These are phyloP conservation scores for Opisthocomus hoazin DNA, from an alignment of 2,113 vertebrate species.

Conservation along the genomic window DNA sequence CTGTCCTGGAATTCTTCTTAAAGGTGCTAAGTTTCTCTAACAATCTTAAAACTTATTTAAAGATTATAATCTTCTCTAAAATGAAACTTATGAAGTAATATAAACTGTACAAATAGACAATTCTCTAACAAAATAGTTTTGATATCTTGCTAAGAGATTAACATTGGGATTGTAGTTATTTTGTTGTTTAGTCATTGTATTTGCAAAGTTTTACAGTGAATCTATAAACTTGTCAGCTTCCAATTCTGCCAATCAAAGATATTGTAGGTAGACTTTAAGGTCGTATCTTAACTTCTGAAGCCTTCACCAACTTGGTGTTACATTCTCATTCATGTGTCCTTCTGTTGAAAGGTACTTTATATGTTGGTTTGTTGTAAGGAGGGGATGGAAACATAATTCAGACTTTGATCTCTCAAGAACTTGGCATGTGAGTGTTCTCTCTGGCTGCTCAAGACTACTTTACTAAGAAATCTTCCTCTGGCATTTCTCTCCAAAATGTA, in stretches of 20 bases:
- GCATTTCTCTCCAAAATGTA: not conserved
- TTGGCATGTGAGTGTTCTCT: not conserved
- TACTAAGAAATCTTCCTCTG: not conserved
- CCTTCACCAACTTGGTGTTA: not conserved
- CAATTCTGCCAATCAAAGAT: not conserved
- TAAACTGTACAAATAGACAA: not conserved
- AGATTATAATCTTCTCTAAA: not conserved
- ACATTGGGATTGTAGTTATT: not conserved
- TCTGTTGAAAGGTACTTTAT: not conserved
- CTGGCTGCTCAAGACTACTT: not conserved
- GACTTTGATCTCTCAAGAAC: not conserved
- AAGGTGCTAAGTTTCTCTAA: not conserved
- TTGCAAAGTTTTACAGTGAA: not conserved
- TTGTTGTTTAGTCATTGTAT: not conserved
- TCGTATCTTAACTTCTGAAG: not conserved
- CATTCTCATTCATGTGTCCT: not conserved
- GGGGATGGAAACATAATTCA: not conserved
- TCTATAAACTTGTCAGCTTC: not conserved
- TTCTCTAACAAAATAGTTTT: not conserved
- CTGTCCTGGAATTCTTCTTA: not conserved
- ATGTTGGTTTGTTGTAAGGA: not conserved
- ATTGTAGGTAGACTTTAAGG: not conserved
- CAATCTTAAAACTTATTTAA: not conserved
- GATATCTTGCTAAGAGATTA: not conserved
- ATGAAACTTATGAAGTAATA: not conserved